Evolutionary conservation across 1,140 invertebrate genomes (phyloP).

Genomic region (Pinna nobilis): DNA sequence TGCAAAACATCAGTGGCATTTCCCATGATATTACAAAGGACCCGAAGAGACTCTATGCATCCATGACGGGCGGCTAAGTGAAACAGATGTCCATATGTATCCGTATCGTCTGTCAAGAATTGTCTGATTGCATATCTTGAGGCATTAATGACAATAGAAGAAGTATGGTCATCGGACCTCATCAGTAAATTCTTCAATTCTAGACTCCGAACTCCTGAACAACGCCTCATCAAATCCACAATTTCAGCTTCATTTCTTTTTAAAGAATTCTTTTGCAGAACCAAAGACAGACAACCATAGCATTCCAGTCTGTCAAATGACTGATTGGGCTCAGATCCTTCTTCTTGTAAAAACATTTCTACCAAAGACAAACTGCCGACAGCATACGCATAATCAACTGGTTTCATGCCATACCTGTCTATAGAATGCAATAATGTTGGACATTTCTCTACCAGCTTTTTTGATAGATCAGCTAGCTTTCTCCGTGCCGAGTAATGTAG

Average conservation of each 20-base stretch:
- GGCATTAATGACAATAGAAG: background rate
- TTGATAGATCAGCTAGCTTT: constrained; percentile 5
- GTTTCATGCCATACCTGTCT: constrained; percentile 16
- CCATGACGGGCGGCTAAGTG: background rate
- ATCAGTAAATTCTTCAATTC: background rate
- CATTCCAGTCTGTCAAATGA: background rate
- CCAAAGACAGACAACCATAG: constrained; percentile 2
- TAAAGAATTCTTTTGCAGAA: background rate
- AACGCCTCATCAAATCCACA: no score
- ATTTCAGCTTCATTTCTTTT: background rate
- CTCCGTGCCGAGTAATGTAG: constrained; percentile 25
- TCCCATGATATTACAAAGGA: constrained; percentile 7
- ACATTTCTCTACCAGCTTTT: background rate
- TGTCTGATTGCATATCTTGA: background rate
- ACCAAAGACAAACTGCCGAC: background rate
- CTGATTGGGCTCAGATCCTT: constrained; percentile 4
- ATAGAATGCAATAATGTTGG: background rate
- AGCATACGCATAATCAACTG: constrained; percentile 12
- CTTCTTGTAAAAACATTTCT: background rate
- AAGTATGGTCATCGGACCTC: constrained; percentile 7
- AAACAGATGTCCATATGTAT: background rate
- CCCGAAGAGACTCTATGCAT: background rate
- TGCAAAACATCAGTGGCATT: background rate
- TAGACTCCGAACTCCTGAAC: no score
- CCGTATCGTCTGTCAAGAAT: background rate